Evolutionary conservation across 2,113 vertebrate genomes (phyloP).

Genomic region (Nyctereutes procyonoides): DNA sequence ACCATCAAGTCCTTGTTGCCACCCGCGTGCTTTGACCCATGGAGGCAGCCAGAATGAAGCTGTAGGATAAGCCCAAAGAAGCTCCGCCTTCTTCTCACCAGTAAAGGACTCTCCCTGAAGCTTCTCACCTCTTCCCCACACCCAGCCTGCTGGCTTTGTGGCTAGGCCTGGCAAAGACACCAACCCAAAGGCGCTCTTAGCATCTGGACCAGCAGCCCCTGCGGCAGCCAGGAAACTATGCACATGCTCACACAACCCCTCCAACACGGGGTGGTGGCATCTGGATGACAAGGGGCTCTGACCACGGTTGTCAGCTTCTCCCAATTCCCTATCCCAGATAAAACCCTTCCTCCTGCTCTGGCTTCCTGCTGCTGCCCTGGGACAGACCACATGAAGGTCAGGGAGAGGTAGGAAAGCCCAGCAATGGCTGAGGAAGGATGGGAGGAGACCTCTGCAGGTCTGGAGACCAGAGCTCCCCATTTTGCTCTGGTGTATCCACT

Average conservation of each 20-base stretch:
- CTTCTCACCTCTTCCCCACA: background rate
- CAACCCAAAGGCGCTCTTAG: no score
- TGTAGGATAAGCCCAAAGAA: background rate
- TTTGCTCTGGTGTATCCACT: background rate
- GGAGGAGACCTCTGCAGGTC: background rate
- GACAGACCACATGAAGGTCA: background rate
- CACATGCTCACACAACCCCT: background rate
- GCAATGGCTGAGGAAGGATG: background rate
- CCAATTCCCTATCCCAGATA: constrained; percentile 74
- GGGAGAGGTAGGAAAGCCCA: background rate
- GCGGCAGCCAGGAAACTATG: rapidly evolving
- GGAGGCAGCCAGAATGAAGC: background rate
- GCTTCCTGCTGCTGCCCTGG: constrained; percentile 69
- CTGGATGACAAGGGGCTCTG: constrained; percentile 74
- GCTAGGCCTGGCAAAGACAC: background rate
- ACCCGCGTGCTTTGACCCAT: background rate
- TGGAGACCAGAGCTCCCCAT: no score
- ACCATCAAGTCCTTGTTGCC: background rate
- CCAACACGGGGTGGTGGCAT: background rate
- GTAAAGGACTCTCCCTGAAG: no score
- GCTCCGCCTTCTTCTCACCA: background rate
- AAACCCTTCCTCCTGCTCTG: constrained; percentile 62
- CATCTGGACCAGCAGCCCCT: background rate
- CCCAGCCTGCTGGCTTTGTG: background rate
- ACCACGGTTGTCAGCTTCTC: constrained; percentile 75